Percentiles rank a stretch among this genome's conserved stretches.
These are phyloP conservation scores for Nothocercus julius DNA, from an alignment of 2,113 vertebrate genomes.

Conservation along the genomic window DNA sequence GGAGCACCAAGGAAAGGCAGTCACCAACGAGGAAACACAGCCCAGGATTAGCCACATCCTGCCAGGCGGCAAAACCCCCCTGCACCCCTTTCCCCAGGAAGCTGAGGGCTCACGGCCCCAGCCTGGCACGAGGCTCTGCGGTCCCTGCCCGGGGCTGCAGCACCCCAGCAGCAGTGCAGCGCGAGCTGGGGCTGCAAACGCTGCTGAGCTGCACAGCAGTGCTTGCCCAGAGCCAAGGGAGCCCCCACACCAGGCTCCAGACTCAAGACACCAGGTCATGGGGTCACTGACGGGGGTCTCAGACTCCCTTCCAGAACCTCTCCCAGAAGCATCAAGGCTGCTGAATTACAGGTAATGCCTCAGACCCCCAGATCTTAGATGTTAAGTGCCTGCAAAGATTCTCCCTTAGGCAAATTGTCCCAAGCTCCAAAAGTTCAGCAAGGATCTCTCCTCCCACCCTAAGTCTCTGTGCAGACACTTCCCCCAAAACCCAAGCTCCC, in stretches of 20 bases:
- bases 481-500: neutral
- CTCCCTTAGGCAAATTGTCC: neutral
- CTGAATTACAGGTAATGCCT: too few relatives aligned
- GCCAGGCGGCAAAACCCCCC: neutral
- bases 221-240: neutral
- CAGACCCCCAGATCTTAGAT: neutral
- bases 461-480: neutral
- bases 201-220: neutral
- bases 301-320: neutral
- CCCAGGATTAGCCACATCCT: constrained; percentile 36
- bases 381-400: neutral
- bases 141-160: neutral
- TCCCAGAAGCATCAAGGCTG: neutral
- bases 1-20: neutral
- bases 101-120: accelerated
- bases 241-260: too few relatives aligned
- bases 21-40: neutral
- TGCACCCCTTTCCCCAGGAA: neutral
- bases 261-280: neutral
- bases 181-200: accelerated
- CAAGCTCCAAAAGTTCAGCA: neutral
- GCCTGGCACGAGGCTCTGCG: neutral
- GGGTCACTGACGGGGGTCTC: neutral
- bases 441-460: neutral
- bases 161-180: too few relatives aligned